These are phyloP conservation scores for Sphinx pinastri DNA, from an alignment of 2,888 invertebrate genomes.

Conservation along the genomic window DNA sequence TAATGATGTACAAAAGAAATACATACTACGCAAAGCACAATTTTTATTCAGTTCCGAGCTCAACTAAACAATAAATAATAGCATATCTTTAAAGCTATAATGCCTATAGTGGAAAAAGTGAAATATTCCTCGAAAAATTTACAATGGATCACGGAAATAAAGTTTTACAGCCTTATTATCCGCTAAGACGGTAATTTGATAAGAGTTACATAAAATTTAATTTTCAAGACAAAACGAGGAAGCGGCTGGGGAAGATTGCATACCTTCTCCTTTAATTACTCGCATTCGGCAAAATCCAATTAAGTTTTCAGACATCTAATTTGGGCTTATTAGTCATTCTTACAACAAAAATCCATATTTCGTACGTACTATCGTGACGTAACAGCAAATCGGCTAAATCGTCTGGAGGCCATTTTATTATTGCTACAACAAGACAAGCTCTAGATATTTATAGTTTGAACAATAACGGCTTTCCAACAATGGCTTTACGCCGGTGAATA, in stretches of 20 bases:
- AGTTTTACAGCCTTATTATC: not conserved
- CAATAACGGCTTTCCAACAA: slow-evolving; percentile 3
- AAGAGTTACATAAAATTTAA: slow-evolving; percentile 4
- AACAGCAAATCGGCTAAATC: slow-evolving; percentile 27
- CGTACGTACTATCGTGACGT: slow-evolving; percentile 26
- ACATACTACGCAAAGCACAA: not conserved
- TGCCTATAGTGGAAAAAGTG: too few relatives aligned
- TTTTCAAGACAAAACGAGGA: not conserved
- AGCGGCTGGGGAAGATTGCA: slow-evolving; percentile 7
- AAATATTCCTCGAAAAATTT: not conserved
- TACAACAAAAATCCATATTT: slow-evolving; percentile 24
- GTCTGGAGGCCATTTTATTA: slow-evolving; percentile 46
- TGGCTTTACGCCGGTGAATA: slow-evolving; percentile 27
- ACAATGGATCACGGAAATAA: not conserved
- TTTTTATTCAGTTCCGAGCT: too few relatives aligned
- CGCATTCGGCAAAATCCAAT: slow-evolving; percentile 14
- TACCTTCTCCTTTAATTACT: slow-evolving; percentile 8
- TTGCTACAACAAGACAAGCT: slow-evolving; percentile 40
- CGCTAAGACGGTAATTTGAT: not conserved
- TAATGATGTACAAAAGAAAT: too few relatives aligned
- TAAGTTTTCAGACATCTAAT: slow-evolving; percentile 21
- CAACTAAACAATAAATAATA: too few relatives aligned
- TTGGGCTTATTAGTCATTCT: slow-evolving; percentile 12
- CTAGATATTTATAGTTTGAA: slow-evolving; percentile 34
- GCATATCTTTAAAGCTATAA: too few relatives aligned